Evolutionary conservation across 2,888 invertebrate genomes (phyloP), one percentile per base, ranked within the genome.

Genomic region (Rhyacophila evoluta): DNA sequence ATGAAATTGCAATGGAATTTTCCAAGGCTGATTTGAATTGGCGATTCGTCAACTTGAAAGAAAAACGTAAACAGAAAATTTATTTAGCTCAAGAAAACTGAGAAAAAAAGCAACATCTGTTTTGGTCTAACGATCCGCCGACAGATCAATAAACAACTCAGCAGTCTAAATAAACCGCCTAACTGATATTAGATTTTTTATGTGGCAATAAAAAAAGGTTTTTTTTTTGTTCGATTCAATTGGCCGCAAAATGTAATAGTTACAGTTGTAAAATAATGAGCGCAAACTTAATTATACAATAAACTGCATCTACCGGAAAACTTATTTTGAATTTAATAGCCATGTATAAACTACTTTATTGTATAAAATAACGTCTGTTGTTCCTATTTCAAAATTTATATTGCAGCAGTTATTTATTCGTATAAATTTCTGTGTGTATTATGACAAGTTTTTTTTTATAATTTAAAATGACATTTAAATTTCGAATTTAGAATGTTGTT

Each of bases 401-500:
- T 4, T 33, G 6, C 6, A 33, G 2, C n/a, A 15, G 41, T 41
- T 12, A 19, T 2, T 19, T 25, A 25, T 55, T 6, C 55, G 6
- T 19, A 8, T 25, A 19, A 33, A 33, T 33, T 55, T 55, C 25
- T 19, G 4, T 25, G 19, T 19, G 55, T 8, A 19, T 19, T 55
- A 12, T 55, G 25, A 55, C 55, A 55, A 33, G 29, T 33, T 33
- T 25, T 55, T 55, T 25, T 25, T 25, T 12, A 39, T 3, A 19
- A 55, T 8, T 55, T 10, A 10, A 55, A 55, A 55, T 19, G 55
- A 8, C 55, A 19, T 55, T 10, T 19, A 19, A 25, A 55, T 19
- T 11, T 38, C 25, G 29, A 55, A 41, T 15, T 41, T 55, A 55
- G 55, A 55, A 55, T 55, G 55, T 55, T 25, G 55, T 55, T 55